phyloP scores from a whole-genome alignment of 2,797 vertebrate genomes.

The Chelonia mydas region DNA sequence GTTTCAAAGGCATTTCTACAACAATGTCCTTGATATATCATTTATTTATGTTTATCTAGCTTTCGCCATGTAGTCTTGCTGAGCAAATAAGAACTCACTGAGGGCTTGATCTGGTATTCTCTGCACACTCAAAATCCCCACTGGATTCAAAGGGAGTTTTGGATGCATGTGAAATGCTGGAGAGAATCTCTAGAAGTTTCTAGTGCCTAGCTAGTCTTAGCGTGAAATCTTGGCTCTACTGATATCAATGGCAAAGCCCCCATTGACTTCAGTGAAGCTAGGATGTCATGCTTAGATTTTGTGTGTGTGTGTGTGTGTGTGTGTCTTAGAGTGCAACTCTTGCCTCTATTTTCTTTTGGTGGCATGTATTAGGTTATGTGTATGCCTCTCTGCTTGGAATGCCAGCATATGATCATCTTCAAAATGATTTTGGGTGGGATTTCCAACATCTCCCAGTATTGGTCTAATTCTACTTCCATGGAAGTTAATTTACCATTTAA shows the following conservation, averaged over 20 bases:
- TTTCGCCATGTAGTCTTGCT: background rate
- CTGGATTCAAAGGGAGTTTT: background rate
- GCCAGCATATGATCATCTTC: background rate
- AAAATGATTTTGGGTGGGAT: background rate
- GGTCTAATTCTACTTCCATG: background rate
- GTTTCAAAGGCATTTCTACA: background rate
- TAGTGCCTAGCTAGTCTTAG: fast-evolving
- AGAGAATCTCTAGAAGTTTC: background rate
- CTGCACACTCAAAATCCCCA: background rate
- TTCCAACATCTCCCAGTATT: background rate
- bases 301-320: background rate
- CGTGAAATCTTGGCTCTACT: background rate
- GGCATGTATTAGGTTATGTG: background rate
- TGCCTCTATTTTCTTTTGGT: background rate
- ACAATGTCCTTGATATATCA: background rate
- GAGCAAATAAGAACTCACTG: background rate
- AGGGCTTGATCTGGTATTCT: background rate
- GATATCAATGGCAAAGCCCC: background rate
- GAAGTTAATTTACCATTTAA: background rate
- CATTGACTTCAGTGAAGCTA: background rate
- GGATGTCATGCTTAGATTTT: background rate
- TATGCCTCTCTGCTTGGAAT: background rate
- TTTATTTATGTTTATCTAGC: background rate
- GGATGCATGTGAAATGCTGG: background rate
- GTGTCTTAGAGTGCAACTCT: background rate